Conservation (phyloP, 2,888 invertebrate genomes). For the Myathropa florea region DNA sequence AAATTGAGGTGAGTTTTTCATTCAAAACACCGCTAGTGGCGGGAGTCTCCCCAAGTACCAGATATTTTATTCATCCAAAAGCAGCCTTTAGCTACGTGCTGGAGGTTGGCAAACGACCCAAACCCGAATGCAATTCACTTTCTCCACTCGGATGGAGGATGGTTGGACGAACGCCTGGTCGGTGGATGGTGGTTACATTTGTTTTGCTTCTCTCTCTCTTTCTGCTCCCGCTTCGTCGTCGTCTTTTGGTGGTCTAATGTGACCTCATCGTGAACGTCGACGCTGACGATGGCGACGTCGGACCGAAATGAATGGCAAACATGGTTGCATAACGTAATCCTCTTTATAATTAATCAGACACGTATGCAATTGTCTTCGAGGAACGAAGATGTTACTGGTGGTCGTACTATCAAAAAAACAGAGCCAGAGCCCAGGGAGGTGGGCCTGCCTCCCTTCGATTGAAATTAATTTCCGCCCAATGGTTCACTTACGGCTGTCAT, state of each 20-base stretch:
- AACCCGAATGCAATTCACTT: constrained; percentile 70
- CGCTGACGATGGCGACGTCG: constrained; percentile 21
- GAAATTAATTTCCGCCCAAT: constrained; percentile 53
- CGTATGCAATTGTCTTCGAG: constrained; percentile 76
- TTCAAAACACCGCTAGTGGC: constrained; percentile 46
- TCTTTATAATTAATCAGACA: constrained; percentile 78
- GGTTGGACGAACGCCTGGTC: constrained; percentile 12
- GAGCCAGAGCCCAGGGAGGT: constrained; percentile 30
- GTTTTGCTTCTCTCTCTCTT: constrained; percentile 16
- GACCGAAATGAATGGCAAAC: constrained; percentile 69
- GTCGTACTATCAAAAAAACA: not conserved
- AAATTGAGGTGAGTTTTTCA: constrained; percentile 66
- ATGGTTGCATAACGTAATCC: constrained; percentile 76
- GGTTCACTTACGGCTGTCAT: constrained; percentile 53
- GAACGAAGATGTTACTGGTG: not conserved
- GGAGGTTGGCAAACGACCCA: constrained; percentile 69
- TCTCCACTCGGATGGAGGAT: constrained; percentile 54
- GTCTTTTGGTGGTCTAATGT: constrained; percentile 40
- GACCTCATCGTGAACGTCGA: constrained; percentile 55
- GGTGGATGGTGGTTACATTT: constrained; percentile 6
- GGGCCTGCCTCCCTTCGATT: constrained; percentile 31
- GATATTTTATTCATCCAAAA: constrained; percentile 68
- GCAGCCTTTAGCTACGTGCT: constrained; percentile 66
- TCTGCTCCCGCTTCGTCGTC: constrained; percentile 9
- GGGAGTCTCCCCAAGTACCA: constrained; percentile 64